Evolutionary conservation across 2,888 invertebrate genomes (phyloP).

Genomic region (Gryllus longicercus): DNA sequence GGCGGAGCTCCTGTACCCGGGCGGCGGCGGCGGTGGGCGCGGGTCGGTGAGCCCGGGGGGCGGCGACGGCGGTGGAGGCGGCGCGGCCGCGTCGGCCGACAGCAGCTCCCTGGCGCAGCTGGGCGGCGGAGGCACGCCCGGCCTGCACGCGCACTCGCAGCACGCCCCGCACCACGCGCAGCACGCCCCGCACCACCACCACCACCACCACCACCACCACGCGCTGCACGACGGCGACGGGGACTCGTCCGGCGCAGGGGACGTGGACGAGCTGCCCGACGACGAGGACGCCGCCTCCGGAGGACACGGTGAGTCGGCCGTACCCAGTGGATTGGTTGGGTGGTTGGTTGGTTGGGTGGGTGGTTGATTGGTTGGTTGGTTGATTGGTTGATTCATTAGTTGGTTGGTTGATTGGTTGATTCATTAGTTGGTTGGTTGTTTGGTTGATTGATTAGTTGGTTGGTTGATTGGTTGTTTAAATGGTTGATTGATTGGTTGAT

Average conservation of each 20-base stretch:
- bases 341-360: too few relatives aligned
- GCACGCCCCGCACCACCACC: constrained; percentile 19
- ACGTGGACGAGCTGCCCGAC: constrained; percentile 19
- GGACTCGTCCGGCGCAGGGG: constrained; percentile 28
- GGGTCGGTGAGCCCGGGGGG: neutral
- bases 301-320: neutral
- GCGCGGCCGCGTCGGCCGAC: constrained; percentile 24
- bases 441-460: too few relatives aligned
- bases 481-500: too few relatives aligned
- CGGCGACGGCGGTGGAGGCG: constrained; percentile 21
- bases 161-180: constrained; percentile 23
- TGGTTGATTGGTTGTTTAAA: too few relatives aligned
- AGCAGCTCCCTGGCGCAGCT: constrained; percentile 24
- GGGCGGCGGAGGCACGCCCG: constrained; percentile 29
- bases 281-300: constrained; percentile 19
- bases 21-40: neutral
- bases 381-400: too few relatives aligned
- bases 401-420: too few relatives aligned
- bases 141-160: constrained; percentile 36
- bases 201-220: constrained; percentile 22
- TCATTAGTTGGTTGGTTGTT: too few relatives aligned
- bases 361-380: too few relatives aligned
- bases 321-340: too few relatives aligned
- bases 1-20: constrained; percentile 3
- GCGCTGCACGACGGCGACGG: constrained; percentile 21